These are phyloP conservation scores for Rhinogobio ventralis DNA, from an alignment of 2,797 vertebrate genomes.

Conservation along the genomic window DNA sequence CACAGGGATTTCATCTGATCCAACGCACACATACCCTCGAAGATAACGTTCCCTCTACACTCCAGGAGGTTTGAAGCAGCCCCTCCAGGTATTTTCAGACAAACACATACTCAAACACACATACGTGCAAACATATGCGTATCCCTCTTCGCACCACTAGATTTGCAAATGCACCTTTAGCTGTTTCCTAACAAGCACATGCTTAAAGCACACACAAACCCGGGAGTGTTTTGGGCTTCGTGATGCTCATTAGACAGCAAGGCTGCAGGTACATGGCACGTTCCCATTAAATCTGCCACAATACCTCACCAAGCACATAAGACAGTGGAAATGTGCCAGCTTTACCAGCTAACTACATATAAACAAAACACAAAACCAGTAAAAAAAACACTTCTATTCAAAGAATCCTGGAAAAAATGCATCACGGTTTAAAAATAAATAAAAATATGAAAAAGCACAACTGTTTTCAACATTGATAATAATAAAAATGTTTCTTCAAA, in stretches of 20 bases:
- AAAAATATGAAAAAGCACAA: neutral
- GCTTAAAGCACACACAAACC: constrained; percentile 15
- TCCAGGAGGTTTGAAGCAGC: constrained; percentile 59
- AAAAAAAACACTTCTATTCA: neutral
- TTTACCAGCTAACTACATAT: constrained; percentile 7
- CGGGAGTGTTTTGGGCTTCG: constrained; percentile 8
- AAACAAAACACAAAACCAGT: constrained; percentile 1
- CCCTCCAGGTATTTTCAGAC: constrained; percentile 45
- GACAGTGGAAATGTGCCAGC: constrained; percentile 24
- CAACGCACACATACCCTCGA: constrained; percentile 54
- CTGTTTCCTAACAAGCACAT: neutral
- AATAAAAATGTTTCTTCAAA: neutral
- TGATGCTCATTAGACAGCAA: constrained; percentile 36
- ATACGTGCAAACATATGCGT: neutral
- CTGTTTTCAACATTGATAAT: neutral
- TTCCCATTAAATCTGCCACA: constrained; percentile 35
- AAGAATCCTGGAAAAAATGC: neutral
- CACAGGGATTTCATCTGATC: constrained; percentile 32
- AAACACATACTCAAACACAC: constrained; percentile 29
- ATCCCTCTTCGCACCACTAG: constrained; percentile 11
- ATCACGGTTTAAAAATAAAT: neutral
- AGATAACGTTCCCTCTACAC: constrained; percentile 15
- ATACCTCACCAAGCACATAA: neutral
- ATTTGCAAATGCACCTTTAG: constrained; percentile 1
- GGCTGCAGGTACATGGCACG: constrained; percentile 21